Base-by-base conservation (phyloP, 2,888 invertebrate genomes). In the Artemia sp. region DNA sequence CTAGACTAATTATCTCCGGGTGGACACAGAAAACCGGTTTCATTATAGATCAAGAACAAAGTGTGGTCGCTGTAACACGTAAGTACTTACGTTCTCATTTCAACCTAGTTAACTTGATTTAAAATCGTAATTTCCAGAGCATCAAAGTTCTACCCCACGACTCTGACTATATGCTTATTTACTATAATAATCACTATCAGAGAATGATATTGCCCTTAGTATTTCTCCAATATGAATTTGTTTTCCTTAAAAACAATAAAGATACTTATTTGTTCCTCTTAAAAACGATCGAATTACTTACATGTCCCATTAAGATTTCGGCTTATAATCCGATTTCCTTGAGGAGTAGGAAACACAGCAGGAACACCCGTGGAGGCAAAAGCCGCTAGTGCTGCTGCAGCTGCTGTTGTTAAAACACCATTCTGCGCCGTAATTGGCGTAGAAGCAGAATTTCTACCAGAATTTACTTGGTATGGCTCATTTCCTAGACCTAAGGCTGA, bases 291-390 rank as follows among this genome's bases (percentile, higher is more conserved):
- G 1, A 58, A 58, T 10, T 19, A 58, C 64, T 58, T 58, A 58
- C 64, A 24, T 9, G 64, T 58, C 24, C 64, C 64, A 58, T 58
- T 58, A 19, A 58, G 24, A 24, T 58, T 58, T 24, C 64, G n/a
- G 24, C 64, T 58, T 19, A 58, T 58, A 24, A 58, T 58, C 64
- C 24, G 8, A 58, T 58, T 58, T 58, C 64, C 64, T 58, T 58
- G 64, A 8, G 64, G 24, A n/a, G 64, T 58, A 19, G 64, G 64
- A 58, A 58, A 58, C 8, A 58, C 64, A 58, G 64, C 64, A n/a
- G 64, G 64, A 19, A 58, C 64, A 19, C 64, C 64, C n/a, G 64
- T 58, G n/a, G 64, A 58, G 24, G 64, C 64, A 38, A 38, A 58
- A 8, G 64, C 64, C 11, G 64, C 64, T 9, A 58, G 64, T 24